Evolutionary conservation across 2,888 invertebrate genomes (phyloP).

Genomic region (Drosophila maculinotata): DNA sequence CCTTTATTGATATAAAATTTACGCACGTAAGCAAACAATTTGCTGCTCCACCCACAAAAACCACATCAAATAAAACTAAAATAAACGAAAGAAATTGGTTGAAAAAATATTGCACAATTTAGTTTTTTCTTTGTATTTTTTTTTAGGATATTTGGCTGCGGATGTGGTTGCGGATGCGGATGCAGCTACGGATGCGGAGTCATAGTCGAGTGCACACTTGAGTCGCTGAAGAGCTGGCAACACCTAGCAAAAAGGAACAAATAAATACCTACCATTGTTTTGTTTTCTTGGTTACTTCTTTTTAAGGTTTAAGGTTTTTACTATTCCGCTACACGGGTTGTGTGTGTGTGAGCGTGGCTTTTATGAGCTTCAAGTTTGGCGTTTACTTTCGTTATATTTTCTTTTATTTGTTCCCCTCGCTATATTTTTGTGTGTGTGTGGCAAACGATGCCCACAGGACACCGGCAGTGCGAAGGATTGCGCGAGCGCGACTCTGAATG

Average conservation of each 20-base stretch:
- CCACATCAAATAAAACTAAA: constrained; percentile 13
- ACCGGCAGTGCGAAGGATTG: constrained; percentile 41
- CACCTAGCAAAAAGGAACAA: constrained; percentile 22
- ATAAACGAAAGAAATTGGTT: background rate
- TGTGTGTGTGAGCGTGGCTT: constrained; percentile 25
- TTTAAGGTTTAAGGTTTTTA: background rate
- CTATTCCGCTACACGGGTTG: too few species aligned
- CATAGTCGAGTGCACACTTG: constrained; percentile 74
- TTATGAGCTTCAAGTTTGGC: constrained; percentile 36
- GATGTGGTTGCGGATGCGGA: constrained; percentile 25
- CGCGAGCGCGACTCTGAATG: constrained; percentile 63
- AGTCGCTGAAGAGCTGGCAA: constrained; percentile 54
- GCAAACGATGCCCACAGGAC: constrained; percentile 73
- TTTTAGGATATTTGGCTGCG: constrained; percentile 16
- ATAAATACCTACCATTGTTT: constrained; percentile 44
- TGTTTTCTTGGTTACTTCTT: background rate
- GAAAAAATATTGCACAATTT: constrained; percentile 35
- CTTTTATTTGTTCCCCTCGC: constrained; percentile 44
- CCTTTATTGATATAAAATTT: constrained; percentile 65
- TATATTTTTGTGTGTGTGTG: constrained; percentile 40
- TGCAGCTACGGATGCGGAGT: constrained; percentile 59
- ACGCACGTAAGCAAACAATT: constrained; percentile 72
- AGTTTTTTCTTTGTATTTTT: constrained; percentile 7
- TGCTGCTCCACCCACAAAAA: constrained; percentile 14
- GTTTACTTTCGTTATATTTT: constrained; percentile 22